Conservation (phyloP, 35 echinoderm and acorn worm genomes). For the Anneissia japonica region DNA sequence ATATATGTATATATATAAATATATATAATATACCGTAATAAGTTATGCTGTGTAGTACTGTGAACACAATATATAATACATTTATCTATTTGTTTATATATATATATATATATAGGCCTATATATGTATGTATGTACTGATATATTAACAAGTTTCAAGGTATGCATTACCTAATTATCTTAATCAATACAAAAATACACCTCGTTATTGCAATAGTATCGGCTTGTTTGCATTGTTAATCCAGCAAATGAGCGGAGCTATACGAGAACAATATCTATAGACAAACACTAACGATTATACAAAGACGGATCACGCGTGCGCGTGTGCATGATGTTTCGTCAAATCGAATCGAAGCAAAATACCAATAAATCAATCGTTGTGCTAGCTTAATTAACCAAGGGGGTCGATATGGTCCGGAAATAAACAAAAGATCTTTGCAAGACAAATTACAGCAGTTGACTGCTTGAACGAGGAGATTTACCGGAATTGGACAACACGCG, state of each 20-base stretch:
- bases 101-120: slow-evolving; percentile 15
- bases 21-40: not conserved
- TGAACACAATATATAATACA: not conserved
- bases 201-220: not conserved
- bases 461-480: not conserved
- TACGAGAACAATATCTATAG: no score
- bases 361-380: not conserved
- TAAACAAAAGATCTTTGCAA: not conserved
- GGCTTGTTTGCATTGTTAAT: not conserved
- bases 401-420: not conserved
- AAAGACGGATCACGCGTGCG: not conserved
- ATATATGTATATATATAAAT: not conserved
- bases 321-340: not conserved
- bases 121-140: slow-evolving; percentile 10
- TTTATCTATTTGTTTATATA: not conserved
- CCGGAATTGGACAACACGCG: not conserved
- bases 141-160: not conserved
- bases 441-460: not conserved
- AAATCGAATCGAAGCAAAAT: not conserved
- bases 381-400: not conserved
- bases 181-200: not conserved
- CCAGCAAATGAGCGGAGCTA: no score
- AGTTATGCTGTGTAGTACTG: not conserved
- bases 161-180: not conserved
- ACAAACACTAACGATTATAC: not conserved